phyloP scores from a whole-genome alignment of 2,888 invertebrate species.

The Rhagonycha fulva region DNA sequence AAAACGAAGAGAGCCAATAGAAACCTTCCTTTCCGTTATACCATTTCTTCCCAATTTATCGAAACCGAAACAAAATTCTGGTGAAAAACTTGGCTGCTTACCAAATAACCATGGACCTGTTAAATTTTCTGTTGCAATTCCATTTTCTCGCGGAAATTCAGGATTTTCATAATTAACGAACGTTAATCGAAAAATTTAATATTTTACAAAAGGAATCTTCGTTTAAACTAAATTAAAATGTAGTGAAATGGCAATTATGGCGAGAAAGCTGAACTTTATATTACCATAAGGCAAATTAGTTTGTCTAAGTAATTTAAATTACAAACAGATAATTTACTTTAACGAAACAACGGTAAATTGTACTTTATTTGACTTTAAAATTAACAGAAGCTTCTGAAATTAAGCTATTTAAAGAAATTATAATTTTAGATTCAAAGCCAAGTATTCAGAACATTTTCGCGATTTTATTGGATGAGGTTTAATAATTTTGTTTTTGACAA shows the following conservation, averaged over 20 bases:
- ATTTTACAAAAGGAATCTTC: neutral
- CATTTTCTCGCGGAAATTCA: neutral
- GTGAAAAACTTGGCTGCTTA: too few relatives aligned
- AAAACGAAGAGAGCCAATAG: too few relatives aligned
- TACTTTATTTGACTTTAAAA: constrained; percentile 16
- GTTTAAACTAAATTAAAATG: neutral
- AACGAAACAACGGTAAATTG: constrained; percentile 16
- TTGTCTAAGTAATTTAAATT: constrained; percentile 25
- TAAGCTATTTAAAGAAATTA: neutral
- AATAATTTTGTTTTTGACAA: neutral
- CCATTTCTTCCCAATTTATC: too few relatives aligned
- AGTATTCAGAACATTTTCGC: neutral
- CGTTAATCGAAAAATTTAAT: neutral
- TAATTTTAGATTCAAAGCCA: neutral
- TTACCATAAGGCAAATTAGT: constrained; percentile 8
- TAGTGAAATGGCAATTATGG: neutral
- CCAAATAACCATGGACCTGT: too few relatives aligned
- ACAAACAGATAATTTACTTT: constrained; percentile 19
- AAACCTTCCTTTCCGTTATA: too few relatives aligned
- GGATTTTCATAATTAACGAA: neutral
- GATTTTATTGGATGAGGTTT: neutral
- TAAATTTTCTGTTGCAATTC: neutral
- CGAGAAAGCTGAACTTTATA: neutral
- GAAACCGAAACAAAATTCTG: too few relatives aligned
- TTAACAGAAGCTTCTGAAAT: neutral